Conservation (phyloP, 2,797 vertebrate genomes). For the Tragopan temminckii region DNA sequence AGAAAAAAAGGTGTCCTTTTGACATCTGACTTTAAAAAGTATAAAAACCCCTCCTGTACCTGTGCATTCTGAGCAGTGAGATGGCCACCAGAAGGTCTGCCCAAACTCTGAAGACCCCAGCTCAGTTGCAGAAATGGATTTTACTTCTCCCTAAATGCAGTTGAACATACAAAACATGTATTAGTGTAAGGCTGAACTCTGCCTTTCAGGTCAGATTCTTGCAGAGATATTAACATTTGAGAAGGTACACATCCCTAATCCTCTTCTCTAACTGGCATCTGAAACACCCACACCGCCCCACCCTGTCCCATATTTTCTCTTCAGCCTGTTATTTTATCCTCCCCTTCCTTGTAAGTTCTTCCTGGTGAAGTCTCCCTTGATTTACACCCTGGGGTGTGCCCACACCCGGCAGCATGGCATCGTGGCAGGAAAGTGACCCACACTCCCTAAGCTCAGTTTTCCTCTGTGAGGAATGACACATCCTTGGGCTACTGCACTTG, state of each 20-base stretch:
- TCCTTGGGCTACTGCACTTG: neutral
- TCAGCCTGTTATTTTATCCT: neutral
- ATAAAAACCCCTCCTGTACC: neutral
- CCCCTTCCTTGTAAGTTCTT: neutral
- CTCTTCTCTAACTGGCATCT: neutral
- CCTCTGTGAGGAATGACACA: neutral
- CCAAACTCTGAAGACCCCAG: neutral
- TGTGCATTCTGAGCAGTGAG: neutral
- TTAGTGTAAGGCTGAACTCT: neutral
- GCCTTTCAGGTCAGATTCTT: neutral
- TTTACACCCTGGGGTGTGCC: neutral
- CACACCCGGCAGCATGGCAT: fast-evolving
- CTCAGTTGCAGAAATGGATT: neutral
- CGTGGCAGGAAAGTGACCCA: neutral
- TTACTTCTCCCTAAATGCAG: neutral
- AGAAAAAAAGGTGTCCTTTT: conserved; percentile 32
- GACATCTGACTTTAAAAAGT: conserved; percentile 20
- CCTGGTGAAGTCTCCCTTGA: neutral
- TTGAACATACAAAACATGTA: neutral
- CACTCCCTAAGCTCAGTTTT: neutral
- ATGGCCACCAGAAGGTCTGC: neutral
- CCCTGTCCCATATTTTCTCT: neutral
- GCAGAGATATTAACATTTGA: neutral
- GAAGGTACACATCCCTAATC: neutral
- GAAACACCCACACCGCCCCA: neutral